Percentiles rank a stretch among this genome's conserved stretches.
phyloP scores from a whole-genome alignment of 1,140 invertebrate species.

The Drosophila seguyi region DNA sequence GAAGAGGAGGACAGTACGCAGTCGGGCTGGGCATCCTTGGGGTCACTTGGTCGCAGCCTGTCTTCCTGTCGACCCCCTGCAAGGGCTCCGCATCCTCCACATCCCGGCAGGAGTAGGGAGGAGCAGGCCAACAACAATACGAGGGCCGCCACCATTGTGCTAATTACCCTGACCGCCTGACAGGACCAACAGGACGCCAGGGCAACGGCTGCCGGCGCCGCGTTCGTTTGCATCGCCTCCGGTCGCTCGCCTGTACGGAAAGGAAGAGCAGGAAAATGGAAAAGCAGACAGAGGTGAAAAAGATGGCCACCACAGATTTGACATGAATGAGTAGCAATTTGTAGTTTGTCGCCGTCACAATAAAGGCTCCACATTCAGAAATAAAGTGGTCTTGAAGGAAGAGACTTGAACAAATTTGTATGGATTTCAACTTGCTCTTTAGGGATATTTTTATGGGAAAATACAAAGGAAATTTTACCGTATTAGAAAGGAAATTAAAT shows the following conservation, averaged over 20 bases:
- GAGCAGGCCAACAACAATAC: constrained; percentile 79
- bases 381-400: background rate
- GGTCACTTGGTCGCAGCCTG: constrained; percentile 17
- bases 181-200: constrained; percentile 68
- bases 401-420: background rate
- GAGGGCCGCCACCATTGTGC: constrained; percentile 79
- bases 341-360: constrained; percentile 40
- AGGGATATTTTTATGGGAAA: background rate
- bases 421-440: background rate
- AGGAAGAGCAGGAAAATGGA: constrained; percentile 40
- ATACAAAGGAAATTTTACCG: background rate
- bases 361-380: constrained; percentile 9
- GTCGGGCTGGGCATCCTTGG: constrained; percentile 16
- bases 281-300: constrained; percentile 34
- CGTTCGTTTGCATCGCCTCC: constrained; percentile 85
- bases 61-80: constrained; percentile 15
- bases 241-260: constrained; percentile 80
- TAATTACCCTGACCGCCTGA: constrained; percentile 82
- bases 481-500: background rate
- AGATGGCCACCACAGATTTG: constrained; percentile 48
- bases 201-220: constrained; percentile 72
- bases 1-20: background rate
- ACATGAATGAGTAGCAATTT: constrained; percentile 77
- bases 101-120: constrained; percentile 57
- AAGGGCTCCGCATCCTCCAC: background rate